phyloP scores from a whole-genome alignment of 2,113 vertebrate species.

The Pheucticus melanocephalus region DNA sequence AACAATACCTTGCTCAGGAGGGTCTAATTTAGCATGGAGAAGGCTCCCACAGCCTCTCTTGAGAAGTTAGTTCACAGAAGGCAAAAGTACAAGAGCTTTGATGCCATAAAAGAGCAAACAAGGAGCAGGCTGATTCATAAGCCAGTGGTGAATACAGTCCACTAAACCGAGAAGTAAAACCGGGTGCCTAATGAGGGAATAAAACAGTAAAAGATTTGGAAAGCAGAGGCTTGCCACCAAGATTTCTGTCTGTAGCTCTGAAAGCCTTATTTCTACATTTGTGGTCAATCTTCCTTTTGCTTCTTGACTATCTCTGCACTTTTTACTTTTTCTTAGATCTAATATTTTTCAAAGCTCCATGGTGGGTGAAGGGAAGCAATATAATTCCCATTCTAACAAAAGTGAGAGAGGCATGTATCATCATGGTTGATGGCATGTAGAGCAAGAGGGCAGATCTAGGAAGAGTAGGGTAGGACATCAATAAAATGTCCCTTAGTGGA shows the following conservation, averaged over 20 bases:
- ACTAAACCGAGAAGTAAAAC: not conserved
- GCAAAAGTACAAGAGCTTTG: not conserved
- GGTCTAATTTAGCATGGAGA: not conserved
- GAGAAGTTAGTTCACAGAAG: not conserved
- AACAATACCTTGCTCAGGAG: not conserved
- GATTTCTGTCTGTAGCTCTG: not conserved
- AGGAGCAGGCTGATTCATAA: not conserved
- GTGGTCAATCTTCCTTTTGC: not conserved
- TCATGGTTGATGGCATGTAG: not conserved
- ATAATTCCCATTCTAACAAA: not conserved
- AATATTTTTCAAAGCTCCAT: not conserved
- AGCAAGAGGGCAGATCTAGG: not conserved
- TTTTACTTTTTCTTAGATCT: not conserved
- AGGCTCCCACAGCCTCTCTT: not conserved
- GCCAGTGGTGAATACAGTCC: not conserved
- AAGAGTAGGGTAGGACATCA: not conserved
- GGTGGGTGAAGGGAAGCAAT: not conserved
- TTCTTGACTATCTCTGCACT: not conserved
- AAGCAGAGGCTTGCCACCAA: not conserved
- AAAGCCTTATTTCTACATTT: not conserved
- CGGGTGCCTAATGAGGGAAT: not conserved
- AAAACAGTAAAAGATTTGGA: not conserved
- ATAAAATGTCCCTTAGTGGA: not conserved
- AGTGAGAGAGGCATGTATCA: not conserved
- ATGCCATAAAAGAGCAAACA: not conserved